These are phyloP conservation scores for Thinocorus orbignyianus DNA, from an alignment of 2,113 vertebrate genomes.

Conservation along the genomic window DNA sequence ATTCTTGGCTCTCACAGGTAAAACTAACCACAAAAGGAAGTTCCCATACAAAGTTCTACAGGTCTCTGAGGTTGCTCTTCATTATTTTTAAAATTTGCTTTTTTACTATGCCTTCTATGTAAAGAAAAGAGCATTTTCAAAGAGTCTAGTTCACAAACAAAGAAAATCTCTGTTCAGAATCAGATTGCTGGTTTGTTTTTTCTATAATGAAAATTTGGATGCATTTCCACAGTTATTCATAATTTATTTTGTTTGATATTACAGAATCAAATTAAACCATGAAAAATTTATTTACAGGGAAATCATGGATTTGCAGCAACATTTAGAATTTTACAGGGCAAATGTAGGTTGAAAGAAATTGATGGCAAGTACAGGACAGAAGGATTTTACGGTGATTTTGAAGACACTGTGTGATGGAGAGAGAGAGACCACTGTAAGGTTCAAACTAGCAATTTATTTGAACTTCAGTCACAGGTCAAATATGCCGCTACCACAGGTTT, in stretches of 20 bases:
- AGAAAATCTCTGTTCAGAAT: neutral
- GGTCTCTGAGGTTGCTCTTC: neutral
- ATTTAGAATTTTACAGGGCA: constrained; percentile 64
- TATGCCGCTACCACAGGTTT: neutral
- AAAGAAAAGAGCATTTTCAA: neutral
- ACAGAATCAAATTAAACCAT: neutral
- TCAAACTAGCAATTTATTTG: neutral
- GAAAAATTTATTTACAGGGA: neutral
- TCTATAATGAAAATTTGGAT: neutral
- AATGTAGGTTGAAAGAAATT: constrained; percentile 69
- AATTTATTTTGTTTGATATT: neutral
- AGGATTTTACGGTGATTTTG: constrained; percentile 78
- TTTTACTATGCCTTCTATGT: neutral
- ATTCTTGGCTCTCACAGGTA: neutral
- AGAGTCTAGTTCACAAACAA: neutral
- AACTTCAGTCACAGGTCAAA: neutral
- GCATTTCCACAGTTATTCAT: neutral
- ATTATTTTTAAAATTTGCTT: neutral
- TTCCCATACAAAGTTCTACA: neutral
- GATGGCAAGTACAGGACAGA: constrained; percentile 72
- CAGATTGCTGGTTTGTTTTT: neutral
- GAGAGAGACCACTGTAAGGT: neutral
- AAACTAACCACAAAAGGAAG: neutral
- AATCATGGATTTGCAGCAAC: neutral
- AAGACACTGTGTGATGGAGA: constrained; percentile 57